A percentile compares a stretch with the other conserved stretches of the same genome.
These are phyloP conservation scores for Cataglyphis rosenhaueri DNA, from an alignment of 2,888 invertebrate species.

Conservation along the genomic window DNA sequence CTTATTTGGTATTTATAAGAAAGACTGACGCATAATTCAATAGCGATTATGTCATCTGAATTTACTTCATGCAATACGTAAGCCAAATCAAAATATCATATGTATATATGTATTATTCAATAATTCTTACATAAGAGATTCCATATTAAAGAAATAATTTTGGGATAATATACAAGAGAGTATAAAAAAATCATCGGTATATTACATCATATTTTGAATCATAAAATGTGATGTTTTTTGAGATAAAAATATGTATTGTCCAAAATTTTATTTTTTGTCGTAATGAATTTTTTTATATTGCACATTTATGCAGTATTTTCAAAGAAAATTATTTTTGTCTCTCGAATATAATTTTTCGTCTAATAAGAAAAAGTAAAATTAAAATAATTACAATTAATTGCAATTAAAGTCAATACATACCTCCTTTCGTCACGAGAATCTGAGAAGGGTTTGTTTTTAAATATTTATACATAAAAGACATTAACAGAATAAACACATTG, in stretches of 20 bases:
- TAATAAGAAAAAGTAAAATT: not conserved
- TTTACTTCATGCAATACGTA: not conserved
- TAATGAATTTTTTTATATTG: not conserved
- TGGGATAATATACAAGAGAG: not conserved
- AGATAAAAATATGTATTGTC: not conserved
- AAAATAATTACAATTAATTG: not conserved
- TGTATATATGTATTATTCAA: not conserved
- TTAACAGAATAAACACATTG: not conserved
- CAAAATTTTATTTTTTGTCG: not conserved
- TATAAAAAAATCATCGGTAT: not conserved
- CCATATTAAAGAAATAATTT: not conserved
- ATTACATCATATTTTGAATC: not conserved
- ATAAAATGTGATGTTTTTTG: not conserved
- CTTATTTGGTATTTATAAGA: slow-evolving; percentile 51
- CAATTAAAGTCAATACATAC: slow-evolving; percentile 21
- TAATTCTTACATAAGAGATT: not conserved
- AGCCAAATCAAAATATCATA: slow-evolving; percentile 10
- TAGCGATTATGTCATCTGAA: slow-evolving; percentile 27
- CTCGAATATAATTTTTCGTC: not conserved
- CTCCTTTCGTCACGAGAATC: not conserved
- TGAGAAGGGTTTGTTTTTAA: not conserved
- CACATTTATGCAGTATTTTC: not conserved
- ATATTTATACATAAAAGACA: not conserved
- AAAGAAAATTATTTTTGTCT: not conserved
- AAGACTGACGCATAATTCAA: slow-evolving; percentile 42